These are phyloP conservation scores for Rhyzopertha dominica DNA, from an alignment of 1,140 invertebrate species.

Conservation along the genomic window DNA sequence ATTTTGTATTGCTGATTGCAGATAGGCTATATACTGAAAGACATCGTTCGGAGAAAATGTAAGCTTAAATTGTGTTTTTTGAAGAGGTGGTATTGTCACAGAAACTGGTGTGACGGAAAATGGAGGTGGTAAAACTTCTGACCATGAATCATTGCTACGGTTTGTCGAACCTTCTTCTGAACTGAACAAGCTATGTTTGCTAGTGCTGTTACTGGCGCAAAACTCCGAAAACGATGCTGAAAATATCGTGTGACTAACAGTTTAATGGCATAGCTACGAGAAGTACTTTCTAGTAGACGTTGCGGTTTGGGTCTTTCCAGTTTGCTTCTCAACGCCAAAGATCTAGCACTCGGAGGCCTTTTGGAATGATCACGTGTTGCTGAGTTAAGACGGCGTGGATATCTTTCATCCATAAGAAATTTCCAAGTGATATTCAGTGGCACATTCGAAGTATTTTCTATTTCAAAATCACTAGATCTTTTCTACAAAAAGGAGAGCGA, in stretches of 20 bases:
- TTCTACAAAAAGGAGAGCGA: slow-evolving; percentile 21
- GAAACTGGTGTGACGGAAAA: slow-evolving; percentile 24
- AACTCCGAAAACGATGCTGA: no score
- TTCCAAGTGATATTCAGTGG: slow-evolving; percentile 25
- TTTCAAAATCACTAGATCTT: slow-evolving; percentile 15
- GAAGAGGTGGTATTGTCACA: slow-evolving; percentile 13
- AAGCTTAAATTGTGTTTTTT: slow-evolving; percentile 18
- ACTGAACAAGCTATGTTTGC: slow-evolving; percentile 14
- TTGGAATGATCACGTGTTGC: not conserved
- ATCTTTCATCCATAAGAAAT: slow-evolving; percentile 11
- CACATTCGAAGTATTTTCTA: slow-evolving; percentile 24
- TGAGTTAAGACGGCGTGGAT: slow-evolving; percentile 4
- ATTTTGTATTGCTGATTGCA: slow-evolving; percentile 20
- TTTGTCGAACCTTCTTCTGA: slow-evolving; percentile 1
- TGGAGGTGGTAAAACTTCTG: slow-evolving; percentile 16
- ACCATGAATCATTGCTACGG: slow-evolving; percentile 17
- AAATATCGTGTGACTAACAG: no score
- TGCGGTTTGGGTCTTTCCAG: no score
- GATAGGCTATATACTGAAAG: slow-evolving; percentile 18
- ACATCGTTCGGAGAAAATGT: slow-evolving; percentile 25
- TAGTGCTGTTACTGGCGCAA: no score
- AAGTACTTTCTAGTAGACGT: no score
- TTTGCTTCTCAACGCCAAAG: no score
- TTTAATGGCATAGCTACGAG: no score
- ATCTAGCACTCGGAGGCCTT: no score